Base-by-base conservation (phyloP, 1,140 invertebrate species). In the Akabosia matsudoensis region DNA sequence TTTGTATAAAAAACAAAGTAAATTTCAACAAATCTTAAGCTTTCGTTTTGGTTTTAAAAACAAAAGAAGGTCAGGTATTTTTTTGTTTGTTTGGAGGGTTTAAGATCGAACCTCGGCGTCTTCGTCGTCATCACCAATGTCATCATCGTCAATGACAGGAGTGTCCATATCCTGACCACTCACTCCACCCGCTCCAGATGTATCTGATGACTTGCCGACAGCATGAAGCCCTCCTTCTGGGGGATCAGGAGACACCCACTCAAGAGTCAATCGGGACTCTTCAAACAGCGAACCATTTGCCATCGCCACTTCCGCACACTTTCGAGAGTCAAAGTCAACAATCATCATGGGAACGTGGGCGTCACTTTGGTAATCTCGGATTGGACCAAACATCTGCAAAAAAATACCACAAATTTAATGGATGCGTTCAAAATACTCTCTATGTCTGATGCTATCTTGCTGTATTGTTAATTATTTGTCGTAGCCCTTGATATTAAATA, bases 291-390 rank as follows among this genome's bases (percentile, higher is more conserved):
- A n/a, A 13, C 61, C 61, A 82, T 90, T 89, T 26, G 86, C 82
- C 71, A 90, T 83, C 0, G 90, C 90, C 10, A 88, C 85, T 84
- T 93, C 92, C 0, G 92, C 92, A 78, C 91, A 90, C 83, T 91
- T 91, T 79, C 92, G 86, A 13, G 89, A 88, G 79, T 91, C 90
- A 82, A 89, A 94, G 82, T 90, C 90, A 51, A 93, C 84, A 33
- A 91, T 88, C 72, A 91, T 86, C 61, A 90, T 89, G 26, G 90
- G 90, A 67, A 88, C 88, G 18, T 87, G 87, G 33, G 90, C 87
- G 83, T 92, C 90, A 70, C 87, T 87, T 70, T 90, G 88, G 80
- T 90, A 88, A 81, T 90, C 90, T 1, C 90, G 87, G 75, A 93
- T 89, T 82, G 90, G 89, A 61, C 91, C 91, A 83, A 87, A 92